phyloP scores from a whole-genome alignment of 2,797 vertebrate species.

The Epinephelus awoara region DNA sequence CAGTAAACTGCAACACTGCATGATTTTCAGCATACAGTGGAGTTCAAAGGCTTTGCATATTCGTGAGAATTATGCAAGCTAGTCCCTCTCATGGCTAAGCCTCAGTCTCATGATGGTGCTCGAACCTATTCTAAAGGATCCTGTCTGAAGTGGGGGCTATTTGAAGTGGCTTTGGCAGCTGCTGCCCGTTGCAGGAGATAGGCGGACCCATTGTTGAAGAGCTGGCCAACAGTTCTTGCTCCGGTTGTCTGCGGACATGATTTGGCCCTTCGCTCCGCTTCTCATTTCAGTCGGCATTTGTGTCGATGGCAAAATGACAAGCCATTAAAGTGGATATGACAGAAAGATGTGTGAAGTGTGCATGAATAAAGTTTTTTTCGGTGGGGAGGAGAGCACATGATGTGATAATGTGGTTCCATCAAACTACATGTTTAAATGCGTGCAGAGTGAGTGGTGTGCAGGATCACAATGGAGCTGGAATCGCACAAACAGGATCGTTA shows the following conservation, averaged over 20 bases:
- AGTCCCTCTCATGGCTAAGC: slow-evolving; percentile 75
- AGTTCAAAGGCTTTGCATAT: slow-evolving; percentile 77
- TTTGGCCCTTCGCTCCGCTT: slow-evolving; percentile 62
- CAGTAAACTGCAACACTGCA: slow-evolving; percentile 61
- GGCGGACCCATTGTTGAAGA: slow-evolving; percentile 66
- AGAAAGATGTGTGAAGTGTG: slow-evolving; percentile 33
- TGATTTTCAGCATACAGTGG: slow-evolving; percentile 48
- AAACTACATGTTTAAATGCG: background rate
- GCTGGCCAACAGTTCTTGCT: slow-evolving; percentile 70
- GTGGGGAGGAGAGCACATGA: background rate
- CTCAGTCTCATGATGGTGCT: slow-evolving; percentile 73
- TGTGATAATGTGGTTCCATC: slow-evolving; percentile 16
- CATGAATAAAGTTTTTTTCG: slow-evolving; percentile 22
- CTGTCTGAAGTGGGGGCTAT: slow-evolving; percentile 72
- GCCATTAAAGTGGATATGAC: slow-evolving; percentile 51
- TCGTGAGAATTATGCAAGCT: slow-evolving; percentile 69
- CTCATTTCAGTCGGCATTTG: slow-evolving; percentile 61
- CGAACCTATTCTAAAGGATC: slow-evolving; percentile 71
- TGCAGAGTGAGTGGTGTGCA: slow-evolving; percentile 13
- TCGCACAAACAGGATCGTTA: slow-evolving; percentile 8
- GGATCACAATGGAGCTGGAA: slow-evolving; percentile 10
- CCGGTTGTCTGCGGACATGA: slow-evolving; percentile 69
- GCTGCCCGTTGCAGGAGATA: slow-evolving; percentile 62
- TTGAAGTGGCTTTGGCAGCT: slow-evolving; percentile 78
- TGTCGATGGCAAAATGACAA: slow-evolving; percentile 56